Base-by-base conservation (phyloP, 1,140 invertebrate species). In the Neoseiulus cucumeris region DNA sequence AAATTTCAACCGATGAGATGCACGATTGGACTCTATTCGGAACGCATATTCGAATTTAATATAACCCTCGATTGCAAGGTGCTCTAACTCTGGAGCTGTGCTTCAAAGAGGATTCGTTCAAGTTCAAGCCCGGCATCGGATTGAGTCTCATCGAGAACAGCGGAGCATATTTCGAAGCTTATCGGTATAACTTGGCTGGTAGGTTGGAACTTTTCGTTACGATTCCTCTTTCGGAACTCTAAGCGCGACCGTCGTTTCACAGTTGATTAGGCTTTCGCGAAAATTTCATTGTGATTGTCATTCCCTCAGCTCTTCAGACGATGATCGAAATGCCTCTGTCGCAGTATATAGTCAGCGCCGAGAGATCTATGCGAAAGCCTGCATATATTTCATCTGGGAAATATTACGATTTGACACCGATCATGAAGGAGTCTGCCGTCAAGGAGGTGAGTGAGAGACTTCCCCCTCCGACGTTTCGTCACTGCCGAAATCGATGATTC, bases 121-220 rank as follows among this genome's bases (percentile, higher is more conserved):
- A 64, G 20, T 47, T 69, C 14, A 64, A 18, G 42, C 45, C 67
- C 14, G 28, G 20, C 5, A 39, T 30, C 64, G 64, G 39, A 29
- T 69, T 65, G 55, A 45, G 64, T 6, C 77, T 79, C 73, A 72
- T 75, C n/a, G 79, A 80, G 70, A 78, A 78, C 0, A 59, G 33
- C 12, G 72, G 71, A 29, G 77, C 78, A 1, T 80, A 75, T 68
- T 80, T 79, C 70, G 77, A 79, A 69, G 72, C 78, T 5, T 79
- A 79, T 69, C 69, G 73, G 30, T 76, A 79, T 69, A 74, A 77
- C 25, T 66, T 80, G 22, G 68, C 66, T 51, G 75, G 72, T 44
- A 68, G 79, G 22, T 70, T 77, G 64, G 44, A 70, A n/a, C 68
- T 76, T 18, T 6, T 20, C 4, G 18, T 4, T 47, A 47, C 28